Base-by-base conservation (phyloP, 2,888 invertebrate species). In the Odontocolon sp. region DNA sequence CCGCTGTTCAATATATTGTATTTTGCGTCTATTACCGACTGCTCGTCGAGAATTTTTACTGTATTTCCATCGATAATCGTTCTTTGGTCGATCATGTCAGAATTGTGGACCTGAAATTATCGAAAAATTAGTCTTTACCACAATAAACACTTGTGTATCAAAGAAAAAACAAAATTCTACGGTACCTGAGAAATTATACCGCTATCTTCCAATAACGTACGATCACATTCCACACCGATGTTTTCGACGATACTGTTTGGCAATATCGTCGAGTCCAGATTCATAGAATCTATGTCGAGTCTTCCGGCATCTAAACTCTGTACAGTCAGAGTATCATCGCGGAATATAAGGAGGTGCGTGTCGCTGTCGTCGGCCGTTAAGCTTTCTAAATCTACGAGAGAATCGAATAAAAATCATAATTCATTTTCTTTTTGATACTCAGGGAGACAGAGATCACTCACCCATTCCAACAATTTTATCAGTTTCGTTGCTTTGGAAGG, bases 381-480 rank as follows among this genome's bases (percentile, higher is more conserved):
- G 69, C 81, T 82, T 66, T 88, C 89, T 31, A 89, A 73, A 86
- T 89, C 89, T 89, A 59, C 56, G 80, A 78, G 23, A 16, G 47
- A 50, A 40, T 8, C 26, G 28, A 54, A 16, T 1, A 6, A 33
- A 5, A n/a, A 6, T 26, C 26, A 21, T 1, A 47, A 47, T n/a
- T 47, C n/a, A 47, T 45, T 45, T 1, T 26, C 26, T n/a, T 2
- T 4, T n/a, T 47, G 26, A 3, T 11, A 2, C 1, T 33, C 14
- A n/a, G 1, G 3, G n/a, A 38, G 38, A 38, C 9, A 3, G 5
- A 42, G 2, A 42, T 18, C 42, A 59, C 40, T 83, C 82, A 89
- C 89, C 88, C 83, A 90, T 88, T 67, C 86, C 87, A 75, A 88
- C 83, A 56, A 89, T 83, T 81, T 85, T 88, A 61, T 89, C 88